Base-by-base conservation (phyloP, 1,140 invertebrate genomes). In the Brachionus angularis region DNA sequence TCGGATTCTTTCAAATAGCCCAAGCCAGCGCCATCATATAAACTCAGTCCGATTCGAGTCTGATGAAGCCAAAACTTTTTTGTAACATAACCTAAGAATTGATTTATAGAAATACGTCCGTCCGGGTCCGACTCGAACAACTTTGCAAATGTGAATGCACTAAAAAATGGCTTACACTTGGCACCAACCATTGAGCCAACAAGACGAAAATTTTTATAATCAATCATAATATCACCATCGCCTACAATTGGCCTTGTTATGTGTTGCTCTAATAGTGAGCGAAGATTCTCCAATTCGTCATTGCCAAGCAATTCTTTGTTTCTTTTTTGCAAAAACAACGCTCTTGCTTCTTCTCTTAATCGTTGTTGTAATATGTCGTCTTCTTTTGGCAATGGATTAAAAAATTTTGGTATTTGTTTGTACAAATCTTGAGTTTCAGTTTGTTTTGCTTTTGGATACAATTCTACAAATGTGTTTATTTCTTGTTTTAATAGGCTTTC, bases 31-130 rank as follows among this genome's bases (percentile, higher is more conserved):
- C 89, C 88, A 84, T 98, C 94, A 80, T 95, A 96, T 5, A 96
- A 82, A 0, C 91, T 93, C 5, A 96, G 82, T 0, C 91, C 91
- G 73, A 96, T 91, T 76, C 92, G 84, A 1, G 91, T 95, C 79
- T 96, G 92, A 76, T 91, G 88, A 5, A 94, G 80, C 91, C 92
- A 96, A 3, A 93, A 89, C 80, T 94, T 91, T 18, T 90, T 84
- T 91, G 96, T 95, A 0, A 93, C 88, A 80, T 96, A 96, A 76
- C 95, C 95, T 78, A 95, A 96, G 46, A 96, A 84, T 7, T 90
- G 88, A 78, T 80, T 81, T 21, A 82, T 80, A 23, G 78, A 78
- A 27, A 83, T 78, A 71, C 88, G 82, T 10, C 91, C 91, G 79
- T 89, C 87, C 0, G 87, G 86, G 78, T 94, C 91, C 29, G 86